Evolutionary conservation across 2,888 invertebrate genomes (phyloP).

Genomic region (Eumerus sabulonum): DNA sequence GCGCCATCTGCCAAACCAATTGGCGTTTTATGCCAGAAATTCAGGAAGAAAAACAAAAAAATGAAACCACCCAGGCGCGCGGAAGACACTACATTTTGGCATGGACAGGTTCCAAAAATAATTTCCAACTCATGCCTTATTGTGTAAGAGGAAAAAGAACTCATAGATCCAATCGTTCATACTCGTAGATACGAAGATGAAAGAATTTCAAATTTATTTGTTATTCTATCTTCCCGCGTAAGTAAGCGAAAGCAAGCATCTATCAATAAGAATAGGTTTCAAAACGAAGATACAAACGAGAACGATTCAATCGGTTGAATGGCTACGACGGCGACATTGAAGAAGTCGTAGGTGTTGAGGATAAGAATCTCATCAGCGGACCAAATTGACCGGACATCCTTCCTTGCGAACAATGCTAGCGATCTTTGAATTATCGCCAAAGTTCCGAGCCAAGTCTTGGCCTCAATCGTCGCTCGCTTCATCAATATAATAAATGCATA

Average conservation of each 20-base stretch:
- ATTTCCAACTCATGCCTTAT: conserved; percentile 36
- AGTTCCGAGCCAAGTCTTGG: conserved; percentile 6
- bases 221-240: conserved; percentile 24
- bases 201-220: too few relatives aligned
- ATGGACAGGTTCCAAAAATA: conserved; percentile 56
- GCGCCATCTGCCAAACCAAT: conserved; percentile 10
- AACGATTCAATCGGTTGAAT: too few relatives aligned
- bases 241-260: too few relatives aligned
- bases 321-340: too few relatives aligned
- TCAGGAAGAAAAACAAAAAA: conserved; percentile 3
- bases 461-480: neutral
- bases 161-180: too few relatives aligned
- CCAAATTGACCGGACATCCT: conserved; percentile 34
- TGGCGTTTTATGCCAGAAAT: conserved; percentile 6
- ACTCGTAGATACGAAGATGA: conserved; percentile 30
- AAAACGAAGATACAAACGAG: too few relatives aligned
- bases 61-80: conserved; percentile 19
- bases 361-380: conserved; percentile 18
- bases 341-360: conserved; percentile 28
- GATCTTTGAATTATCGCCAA: conserved; percentile 17
- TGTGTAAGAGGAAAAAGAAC: conserved; percentile 18
- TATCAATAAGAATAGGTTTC: too few relatives aligned
- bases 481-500: too few relatives aligned
- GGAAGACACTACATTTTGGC: conserved; percentile 5
- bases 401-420: conserved; percentile 42